These are phyloP conservation scores for Lasioglossum vierecki DNA, from an alignment of 2,888 invertebrate species.

Conservation along the genomic window DNA sequence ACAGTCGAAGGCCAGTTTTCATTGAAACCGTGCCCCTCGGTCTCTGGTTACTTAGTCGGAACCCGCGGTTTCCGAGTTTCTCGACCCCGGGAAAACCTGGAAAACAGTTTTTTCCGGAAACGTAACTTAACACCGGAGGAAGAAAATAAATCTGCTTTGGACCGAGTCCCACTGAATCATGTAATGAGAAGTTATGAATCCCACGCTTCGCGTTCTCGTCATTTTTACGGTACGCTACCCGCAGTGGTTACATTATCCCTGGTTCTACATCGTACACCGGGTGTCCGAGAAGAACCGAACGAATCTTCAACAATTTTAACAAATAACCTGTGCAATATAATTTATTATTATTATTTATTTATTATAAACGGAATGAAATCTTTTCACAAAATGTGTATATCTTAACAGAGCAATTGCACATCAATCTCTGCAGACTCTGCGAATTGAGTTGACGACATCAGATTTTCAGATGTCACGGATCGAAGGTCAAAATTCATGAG, in stretches of 20 bases:
- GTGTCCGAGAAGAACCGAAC: neutral
- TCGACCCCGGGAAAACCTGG: neutral
- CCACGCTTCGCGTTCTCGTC: neutral
- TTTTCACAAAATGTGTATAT: too few relatives aligned
- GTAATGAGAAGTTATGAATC: slow-evolving; percentile 2
- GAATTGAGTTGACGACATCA: too few relatives aligned
- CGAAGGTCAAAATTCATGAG: too few relatives aligned
- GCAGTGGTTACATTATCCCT: neutral
- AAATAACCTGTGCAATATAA: too few relatives aligned
- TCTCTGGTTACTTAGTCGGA: neutral
- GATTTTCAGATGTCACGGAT: too few relatives aligned
- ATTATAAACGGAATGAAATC: too few relatives aligned
- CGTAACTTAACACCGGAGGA: neutral
- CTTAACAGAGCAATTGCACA: too few relatives aligned
- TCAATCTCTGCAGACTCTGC: too few relatives aligned
- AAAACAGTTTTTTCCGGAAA: too few relatives aligned
- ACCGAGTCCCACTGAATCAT: neutral
- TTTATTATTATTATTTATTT: too few relatives aligned
- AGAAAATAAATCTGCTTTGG: neutral
- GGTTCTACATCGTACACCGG: neutral
- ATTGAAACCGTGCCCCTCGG: slow-evolving; percentile 8
- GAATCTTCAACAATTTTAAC: neutral
- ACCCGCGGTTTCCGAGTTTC: neutral
- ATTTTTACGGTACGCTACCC: slow-evolving; percentile 5
- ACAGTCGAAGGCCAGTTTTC: slow-evolving; percentile 27